These are phyloP conservation scores for Corvus moneduloides DNA, from an alignment of 2,113 vertebrate genomes.

Conservation along the genomic window DNA sequence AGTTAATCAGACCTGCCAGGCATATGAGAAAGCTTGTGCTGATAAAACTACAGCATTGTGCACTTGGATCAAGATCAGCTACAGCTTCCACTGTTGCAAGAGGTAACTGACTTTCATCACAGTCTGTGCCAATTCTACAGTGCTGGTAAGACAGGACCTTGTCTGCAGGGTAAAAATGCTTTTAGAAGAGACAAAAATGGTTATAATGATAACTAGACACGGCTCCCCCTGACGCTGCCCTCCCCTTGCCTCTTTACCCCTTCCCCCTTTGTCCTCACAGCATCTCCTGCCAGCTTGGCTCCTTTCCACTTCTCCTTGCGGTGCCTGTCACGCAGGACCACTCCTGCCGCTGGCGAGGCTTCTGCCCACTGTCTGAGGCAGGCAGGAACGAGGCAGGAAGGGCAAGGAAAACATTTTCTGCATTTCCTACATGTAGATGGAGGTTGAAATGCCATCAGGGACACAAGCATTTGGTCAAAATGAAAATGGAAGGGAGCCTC, in stretches of 20 bases:
- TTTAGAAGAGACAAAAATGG: neutral
- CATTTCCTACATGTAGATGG: neutral
- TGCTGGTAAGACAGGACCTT: neutral
- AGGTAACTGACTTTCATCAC: neutral
- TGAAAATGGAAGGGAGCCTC: neutral
- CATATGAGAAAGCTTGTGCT: neutral
- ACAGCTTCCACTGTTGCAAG: neutral
- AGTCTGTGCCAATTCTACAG: neutral
- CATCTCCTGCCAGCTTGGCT: neutral
- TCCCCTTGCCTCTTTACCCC: neutral
- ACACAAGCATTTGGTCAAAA: neutral
- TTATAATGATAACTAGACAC: neutral
- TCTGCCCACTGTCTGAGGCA: neutral
- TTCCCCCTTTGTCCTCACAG: neutral
- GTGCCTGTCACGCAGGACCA: fast-evolving
- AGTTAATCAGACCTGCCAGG: constrained; percentile 26
- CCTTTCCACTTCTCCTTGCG: neutral
- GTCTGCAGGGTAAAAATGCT: neutral
- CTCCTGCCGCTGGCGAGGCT: fast-evolving
- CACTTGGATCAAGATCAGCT: neutral
- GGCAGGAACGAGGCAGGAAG: neutral
- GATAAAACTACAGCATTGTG: neutral
- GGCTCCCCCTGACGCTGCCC: neutral
- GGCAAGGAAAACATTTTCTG: neutral
- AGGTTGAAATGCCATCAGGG: fast-evolving